Base-by-base conservation (phyloP, 1,140 invertebrate genomes). In the Stegodyphus dumicola region DNA sequence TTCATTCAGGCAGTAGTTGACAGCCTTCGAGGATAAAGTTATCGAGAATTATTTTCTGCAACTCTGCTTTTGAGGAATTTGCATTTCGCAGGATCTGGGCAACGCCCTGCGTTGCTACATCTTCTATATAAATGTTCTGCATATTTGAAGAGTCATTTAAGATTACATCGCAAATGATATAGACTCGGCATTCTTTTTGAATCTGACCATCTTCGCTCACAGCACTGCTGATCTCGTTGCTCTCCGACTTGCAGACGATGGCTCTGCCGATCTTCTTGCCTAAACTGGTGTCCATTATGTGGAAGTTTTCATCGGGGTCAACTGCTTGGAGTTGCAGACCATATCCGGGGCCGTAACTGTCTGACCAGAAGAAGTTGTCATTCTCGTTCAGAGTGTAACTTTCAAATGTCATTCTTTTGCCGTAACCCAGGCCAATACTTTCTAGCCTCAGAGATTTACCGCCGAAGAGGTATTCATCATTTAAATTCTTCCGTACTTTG, bases 391-490 rank as follows among this genome's bases (percentile, higher is more conserved):
- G 92, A 13, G 91, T 90, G 70, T 94, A 92, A 0, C 94, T 93
- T 87, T 93, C 91, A 90, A 95, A 95, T 7, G 94, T 95, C 48
- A 95, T 91, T 51, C 94, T 91, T 89, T 95, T 95, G 9, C 94
- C 94, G 88, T 95, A 95, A 18, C 95, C 95, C 90, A 93, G 92
- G 4, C 94, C 94, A 81, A 95, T 92, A n/a, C 92, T 93, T 60
- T 92, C 89, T 18, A 95, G 90, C 77, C 92, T 90, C 67, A 94
- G 89, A 54, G 94, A 92, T 86, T 93, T 91, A 0, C 93, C 94
- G 71, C 93, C 90, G 88, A 95, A 95, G 4, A 95, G 90, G 88
- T 92, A 92, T 17, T 92, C 91, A 60, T 93, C 92, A 71, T 92
- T 92, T 77, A 92, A 92, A 53, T 93, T 93, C 6, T 93, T 93